Base-by-base conservation (phyloP, 2,888 invertebrate species). In the Pimpla rufipes region DNA sequence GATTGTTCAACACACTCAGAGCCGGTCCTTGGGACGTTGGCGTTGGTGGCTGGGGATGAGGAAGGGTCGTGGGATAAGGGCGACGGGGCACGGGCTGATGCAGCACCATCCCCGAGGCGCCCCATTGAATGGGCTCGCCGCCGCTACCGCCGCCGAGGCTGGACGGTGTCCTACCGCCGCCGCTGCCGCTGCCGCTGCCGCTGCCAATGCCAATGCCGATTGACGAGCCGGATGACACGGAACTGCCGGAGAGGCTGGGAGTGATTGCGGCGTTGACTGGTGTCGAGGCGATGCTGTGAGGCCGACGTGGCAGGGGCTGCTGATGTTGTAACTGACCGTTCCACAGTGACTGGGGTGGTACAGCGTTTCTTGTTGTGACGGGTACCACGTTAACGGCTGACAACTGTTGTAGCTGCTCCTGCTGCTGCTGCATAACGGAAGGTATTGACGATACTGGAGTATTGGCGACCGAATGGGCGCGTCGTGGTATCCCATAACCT, bases 251-350 rank as follows among this genome's bases (percentile, higher is more conserved):
- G 87, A 86, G 18, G 82, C 86, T 81, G 87, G 90, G 59, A 75
- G 88, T 75, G 67, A 74, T 64, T 84, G 81, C 75, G 86, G 88
- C 35, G 83, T 85, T 87, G 89, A 91, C 88, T 85, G 94, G 93
- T 83, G 93, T 93, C 40, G 94, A 94, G 83, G 96, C 96, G 84
- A 96, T 94, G 88, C 96, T 96, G 92, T 95, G 96, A 45, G 96
- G 96, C 73, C 96, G 90, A 81, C 94, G 92, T 83, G 94, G 85
- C 89, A 93, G 82, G 23, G 93, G 90, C 64, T 90, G 90, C 71
- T 88, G 90, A 59, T 90, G 90, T 68, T 88, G 89, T 68, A 91
- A 85, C 67, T 91, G 91, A 83, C 92, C 92, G 90, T 93, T 93
- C 93, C 93, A 93, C 87, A 92, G 76, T 84, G 91, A 90, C 71